A percentile compares a stretch with the other conserved stretches of the same genome.
phyloP scores from a whole-genome alignment of 2,797 vertebrate species.

The Buphagus erythrorhynchus region DNA sequence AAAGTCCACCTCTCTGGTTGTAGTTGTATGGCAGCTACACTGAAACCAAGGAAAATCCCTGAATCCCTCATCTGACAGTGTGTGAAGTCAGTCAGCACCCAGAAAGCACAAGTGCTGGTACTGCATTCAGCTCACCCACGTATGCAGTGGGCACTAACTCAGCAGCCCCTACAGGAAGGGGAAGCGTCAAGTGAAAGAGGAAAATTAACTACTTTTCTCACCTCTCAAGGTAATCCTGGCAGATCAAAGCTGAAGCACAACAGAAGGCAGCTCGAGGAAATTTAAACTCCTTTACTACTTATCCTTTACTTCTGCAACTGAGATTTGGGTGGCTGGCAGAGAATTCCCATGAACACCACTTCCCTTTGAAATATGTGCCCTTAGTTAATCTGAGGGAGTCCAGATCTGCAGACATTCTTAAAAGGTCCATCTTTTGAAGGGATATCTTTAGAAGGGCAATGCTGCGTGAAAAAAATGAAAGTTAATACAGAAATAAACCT shows the following conservation, averaged over 20 bases:
- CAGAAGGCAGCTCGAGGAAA: slow-evolving; percentile 47
- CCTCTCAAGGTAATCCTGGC: slow-evolving; percentile 43
- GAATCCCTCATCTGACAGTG: background rate
- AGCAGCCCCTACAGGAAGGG: background rate
- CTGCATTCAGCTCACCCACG: background rate
- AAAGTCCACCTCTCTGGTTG: background rate
- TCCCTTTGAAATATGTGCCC: slow-evolving; percentile 58
- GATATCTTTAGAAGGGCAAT: slow-evolving; percentile 40
- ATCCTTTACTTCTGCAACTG: slow-evolving; percentile 17
- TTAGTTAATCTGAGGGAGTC: slow-evolving; percentile 33
- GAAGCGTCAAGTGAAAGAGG: background rate
- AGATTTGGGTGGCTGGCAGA: slow-evolving; percentile 22
- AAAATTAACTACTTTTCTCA: slow-evolving; percentile 52
- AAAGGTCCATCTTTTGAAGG: slow-evolving; percentile 59
- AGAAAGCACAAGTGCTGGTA: background rate
- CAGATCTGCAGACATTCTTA: slow-evolving; percentile 45
- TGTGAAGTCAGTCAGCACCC: background rate
- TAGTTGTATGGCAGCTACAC: background rate
- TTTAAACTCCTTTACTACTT: slow-evolving; percentile 61
- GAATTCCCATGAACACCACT: slow-evolving; percentile 8
- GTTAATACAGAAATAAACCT: slow-evolving; percentile 13
- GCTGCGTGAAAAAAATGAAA: background rate
- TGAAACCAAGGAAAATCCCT: background rate
- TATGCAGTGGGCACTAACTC: background rate
- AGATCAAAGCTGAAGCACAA: slow-evolving; percentile 66